Evolutionary conservation across 2,888 invertebrate genomes (phyloP).

Genomic region (Arge pagana): DNA sequence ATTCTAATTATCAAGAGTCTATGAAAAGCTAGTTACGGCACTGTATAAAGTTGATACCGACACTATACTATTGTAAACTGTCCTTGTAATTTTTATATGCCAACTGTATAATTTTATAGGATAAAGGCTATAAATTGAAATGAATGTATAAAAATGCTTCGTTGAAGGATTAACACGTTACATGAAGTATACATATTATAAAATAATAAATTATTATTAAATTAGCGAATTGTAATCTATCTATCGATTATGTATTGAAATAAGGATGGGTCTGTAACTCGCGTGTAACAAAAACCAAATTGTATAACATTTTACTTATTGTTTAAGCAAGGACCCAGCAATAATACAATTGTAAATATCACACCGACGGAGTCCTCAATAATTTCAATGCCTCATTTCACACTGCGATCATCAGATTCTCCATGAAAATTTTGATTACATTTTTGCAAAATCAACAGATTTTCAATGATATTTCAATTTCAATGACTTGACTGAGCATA

Average conservation of each 20-base stretch:
- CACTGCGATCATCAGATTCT: too few species aligned
- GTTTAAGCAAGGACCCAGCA: slow-evolving; percentile 14
- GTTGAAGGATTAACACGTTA: slow-evolving; percentile 11
- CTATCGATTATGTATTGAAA: slow-evolving; percentile 13
- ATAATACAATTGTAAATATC: slow-evolving; percentile 22
- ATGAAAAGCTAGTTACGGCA: slow-evolving; percentile 26
- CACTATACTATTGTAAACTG: slow-evolving; percentile 37
- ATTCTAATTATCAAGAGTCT: slow-evolving; percentile 6
- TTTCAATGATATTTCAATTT: too few species aligned
- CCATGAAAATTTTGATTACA: too few species aligned
- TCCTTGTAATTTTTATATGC: slow-evolving; percentile 50
- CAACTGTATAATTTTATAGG: slow-evolving; percentile 45
- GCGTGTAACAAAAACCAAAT: slow-evolving; percentile 37
- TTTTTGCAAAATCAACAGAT: too few species aligned
- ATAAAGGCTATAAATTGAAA: slow-evolving; percentile 7
- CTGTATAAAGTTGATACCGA: slow-evolving; percentile 22
- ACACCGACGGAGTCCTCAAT: not conserved
- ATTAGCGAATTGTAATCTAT: slow-evolving; percentile 33
- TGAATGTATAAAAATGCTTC: slow-evolving; percentile 11
- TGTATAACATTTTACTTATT: slow-evolving; percentile 30
- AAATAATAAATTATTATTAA: slow-evolving; percentile 41
- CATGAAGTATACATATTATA: slow-evolving; percentile 43
- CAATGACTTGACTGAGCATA: too few species aligned
- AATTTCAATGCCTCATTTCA: not conserved
- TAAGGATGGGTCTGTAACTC: slow-evolving; percentile 36